Base-by-base conservation (phyloP, 2,113 vertebrate genomes). In the Speoplatyrhinus poulsoni region DNA sequence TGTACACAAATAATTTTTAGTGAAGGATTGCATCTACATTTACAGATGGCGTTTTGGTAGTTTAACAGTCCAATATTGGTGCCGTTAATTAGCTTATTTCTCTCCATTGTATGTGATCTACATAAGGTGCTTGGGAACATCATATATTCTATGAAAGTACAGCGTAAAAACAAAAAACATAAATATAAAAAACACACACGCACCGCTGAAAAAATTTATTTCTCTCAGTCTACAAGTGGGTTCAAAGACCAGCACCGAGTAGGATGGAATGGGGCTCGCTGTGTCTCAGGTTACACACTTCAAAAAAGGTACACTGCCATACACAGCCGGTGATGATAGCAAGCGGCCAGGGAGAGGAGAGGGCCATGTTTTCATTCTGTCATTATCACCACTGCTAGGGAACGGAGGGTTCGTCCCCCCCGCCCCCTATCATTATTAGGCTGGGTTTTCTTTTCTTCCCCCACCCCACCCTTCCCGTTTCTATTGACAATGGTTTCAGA, bases 281-380 rank as follows among this genome's bases (percentile, higher is more conserved):
- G 89, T 68, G 92, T 81, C 90, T 96, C 92, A 87, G 93, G 93
- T 86, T 83, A 91, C 91, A 89, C 81, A 86, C 90, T 92, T 93
- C 86, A 95, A 93, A 82, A 26, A 81, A 11, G 78, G 73, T 86
- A 66, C 80, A 71, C 85, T 87, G 88, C 88, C 70, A 74, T 75
- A 84, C 76, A 77, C 77, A 89, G 91, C 89, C 90, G 83, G 82
- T 59, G 84, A 74, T 80, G 88, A 89, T 81, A 87, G 90, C 88
- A 76, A 79, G 80, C 77, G 81, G 82, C 74, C 69, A 68, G 60
- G 62, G 69, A 83, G 75, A 5, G 56, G 32, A 32, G 49, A 88
- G 83, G 73, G 76, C 81, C 73, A 70, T 85, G 85, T 83, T 90
- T 85, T 91, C 88, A 82, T 73, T 55, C 80, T 70, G 81, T 74